These are phyloP conservation scores for Seriola quinqueradiata DNA, from an alignment of 2,113 vertebrate species.

Conservation along the genomic window DNA sequence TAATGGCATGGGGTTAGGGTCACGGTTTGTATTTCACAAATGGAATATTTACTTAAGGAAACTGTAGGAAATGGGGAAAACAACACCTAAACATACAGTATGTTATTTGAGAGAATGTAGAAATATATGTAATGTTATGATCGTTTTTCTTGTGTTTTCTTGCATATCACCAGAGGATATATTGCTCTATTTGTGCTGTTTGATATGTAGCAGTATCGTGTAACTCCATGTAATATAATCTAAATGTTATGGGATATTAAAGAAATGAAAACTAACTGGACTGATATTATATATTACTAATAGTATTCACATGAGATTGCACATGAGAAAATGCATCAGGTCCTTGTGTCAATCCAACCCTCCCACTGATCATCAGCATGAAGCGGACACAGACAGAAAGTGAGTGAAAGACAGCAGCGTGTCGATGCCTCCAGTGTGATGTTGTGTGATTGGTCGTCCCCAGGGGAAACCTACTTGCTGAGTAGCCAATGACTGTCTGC, in stretches of 20 bases:
- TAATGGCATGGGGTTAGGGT: too few species aligned
- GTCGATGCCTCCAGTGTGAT: neutral
- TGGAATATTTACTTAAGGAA: too few species aligned
- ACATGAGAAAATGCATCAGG: neutral
- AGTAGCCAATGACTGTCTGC: conserved; percentile 25
- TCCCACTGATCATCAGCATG: neutral
- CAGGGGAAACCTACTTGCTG: conserved; percentile 10
- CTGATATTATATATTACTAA: neutral
- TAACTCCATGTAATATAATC: neutral
- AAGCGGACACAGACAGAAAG: neutral
- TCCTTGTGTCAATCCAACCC: neutral
- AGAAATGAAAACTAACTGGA: neutral
- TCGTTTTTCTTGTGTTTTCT: too few species aligned
- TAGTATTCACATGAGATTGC: neutral
- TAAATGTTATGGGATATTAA: neutral
- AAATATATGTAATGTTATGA: too few species aligned
- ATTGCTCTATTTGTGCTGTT: neutral
- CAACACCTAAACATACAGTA: too few species aligned
- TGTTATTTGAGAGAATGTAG: too few species aligned
- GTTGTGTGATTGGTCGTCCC: conserved; percentile 29
- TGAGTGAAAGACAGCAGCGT: neutral
- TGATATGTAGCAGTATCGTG: neutral
- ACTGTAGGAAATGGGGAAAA: too few species aligned
- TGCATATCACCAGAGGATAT: too few species aligned
- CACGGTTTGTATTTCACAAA: too few species aligned